Evolutionary conservation across 2,797 vertebrate species (phyloP).

Genomic region (Chloroceryle inda): DNA sequence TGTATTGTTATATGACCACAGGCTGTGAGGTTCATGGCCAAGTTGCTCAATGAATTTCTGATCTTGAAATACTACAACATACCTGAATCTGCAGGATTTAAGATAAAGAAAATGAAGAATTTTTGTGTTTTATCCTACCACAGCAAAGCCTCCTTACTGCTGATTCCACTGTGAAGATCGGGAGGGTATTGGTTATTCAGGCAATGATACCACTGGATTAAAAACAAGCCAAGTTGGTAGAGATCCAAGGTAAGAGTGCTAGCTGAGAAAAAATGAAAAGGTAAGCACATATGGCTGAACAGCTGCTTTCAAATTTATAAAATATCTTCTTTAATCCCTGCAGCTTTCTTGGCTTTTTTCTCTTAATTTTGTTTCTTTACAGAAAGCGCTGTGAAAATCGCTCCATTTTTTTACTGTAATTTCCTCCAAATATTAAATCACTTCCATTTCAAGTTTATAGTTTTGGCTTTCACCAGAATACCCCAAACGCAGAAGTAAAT

Average conservation of each 20-base stretch:
- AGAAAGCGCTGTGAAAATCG: constrained; percentile 70
- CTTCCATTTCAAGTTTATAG: constrained; percentile 72
- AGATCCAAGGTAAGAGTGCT: constrained; percentile 73
- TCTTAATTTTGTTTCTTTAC: constrained; percentile 76
- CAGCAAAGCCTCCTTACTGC: constrained; percentile 26
- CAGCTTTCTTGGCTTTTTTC: constrained; percentile 75
- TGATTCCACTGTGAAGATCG: constrained; percentile 35
- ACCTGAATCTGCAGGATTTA: constrained; percentile 13
- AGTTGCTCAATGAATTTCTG: neutral
- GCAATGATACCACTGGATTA: constrained; percentile 73
- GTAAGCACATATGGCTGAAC: constrained; percentile 82
- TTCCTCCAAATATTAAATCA: constrained; percentile 76
- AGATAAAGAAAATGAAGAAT: constrained; percentile 34
- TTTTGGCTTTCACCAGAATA: constrained; percentile 71
- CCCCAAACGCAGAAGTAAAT: constrained; percentile 65
- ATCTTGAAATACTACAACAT: neutral
- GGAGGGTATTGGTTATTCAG: constrained; percentile 70
- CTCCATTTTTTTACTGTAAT: constrained; percentile 66
- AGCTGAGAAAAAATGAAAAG: constrained; percentile 76
- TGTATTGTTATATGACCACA: neutral
- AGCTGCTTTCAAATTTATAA: constrained; percentile 82
- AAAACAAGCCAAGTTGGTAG: constrained; percentile 75
- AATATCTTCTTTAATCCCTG: constrained; percentile 82
- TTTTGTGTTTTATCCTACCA: neutral
- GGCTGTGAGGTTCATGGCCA: neutral